A percentile compares a stretch with the other conserved stretches of the same genome.
Evolutionary conservation across 2,888 invertebrate species (phyloP).

Genomic region (Coremacera marginata): DNA sequence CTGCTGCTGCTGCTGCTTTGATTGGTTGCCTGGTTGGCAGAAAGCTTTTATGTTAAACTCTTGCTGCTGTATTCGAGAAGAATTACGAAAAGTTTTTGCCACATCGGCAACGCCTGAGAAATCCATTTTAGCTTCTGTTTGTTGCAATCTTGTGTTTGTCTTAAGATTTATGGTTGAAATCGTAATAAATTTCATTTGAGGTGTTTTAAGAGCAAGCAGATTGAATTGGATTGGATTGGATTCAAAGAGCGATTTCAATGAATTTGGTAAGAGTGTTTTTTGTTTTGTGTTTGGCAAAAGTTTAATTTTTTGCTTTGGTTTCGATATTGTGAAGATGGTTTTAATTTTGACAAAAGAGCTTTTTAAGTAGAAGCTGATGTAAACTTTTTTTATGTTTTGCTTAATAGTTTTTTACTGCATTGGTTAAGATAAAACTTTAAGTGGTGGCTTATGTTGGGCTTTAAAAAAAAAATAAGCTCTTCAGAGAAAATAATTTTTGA

Average conservation of each 20-base stretch:
- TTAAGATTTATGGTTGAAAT: constrained; percentile 33
- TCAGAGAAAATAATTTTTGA: no score
- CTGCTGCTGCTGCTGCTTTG: constrained; percentile 14
- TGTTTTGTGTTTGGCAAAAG: no score
- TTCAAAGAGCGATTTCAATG: constrained; percentile 6
- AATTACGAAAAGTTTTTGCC: not conserved
- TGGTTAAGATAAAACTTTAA: no score
- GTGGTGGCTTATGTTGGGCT: no score
- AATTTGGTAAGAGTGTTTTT: not conserved
- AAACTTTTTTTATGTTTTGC: not conserved
- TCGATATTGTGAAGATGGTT: not conserved
- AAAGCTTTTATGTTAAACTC: constrained; percentile 43
- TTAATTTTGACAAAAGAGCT: not conserved
- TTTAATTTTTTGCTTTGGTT: not conserved
- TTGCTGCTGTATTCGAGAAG: constrained; percentile 1
- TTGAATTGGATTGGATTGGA: not conserved
- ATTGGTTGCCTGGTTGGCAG: constrained; percentile 45
- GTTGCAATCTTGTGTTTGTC: constrained; percentile 35
- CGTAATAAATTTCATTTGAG: constrained; percentile 38
- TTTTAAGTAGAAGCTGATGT: not conserved
- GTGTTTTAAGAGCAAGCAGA: constrained; percentile 16
- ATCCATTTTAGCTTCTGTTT: constrained; percentile 29
- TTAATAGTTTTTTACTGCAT: not conserved
- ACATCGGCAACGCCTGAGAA: not conserved
- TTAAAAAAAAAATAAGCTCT: no score